Percentiles rank a stretch among this genome's conserved stretches.
These are phyloP conservation scores for Lasiurus borealis DNA, from an alignment of 2,113 vertebrate species.

Conservation along the genomic window DNA sequence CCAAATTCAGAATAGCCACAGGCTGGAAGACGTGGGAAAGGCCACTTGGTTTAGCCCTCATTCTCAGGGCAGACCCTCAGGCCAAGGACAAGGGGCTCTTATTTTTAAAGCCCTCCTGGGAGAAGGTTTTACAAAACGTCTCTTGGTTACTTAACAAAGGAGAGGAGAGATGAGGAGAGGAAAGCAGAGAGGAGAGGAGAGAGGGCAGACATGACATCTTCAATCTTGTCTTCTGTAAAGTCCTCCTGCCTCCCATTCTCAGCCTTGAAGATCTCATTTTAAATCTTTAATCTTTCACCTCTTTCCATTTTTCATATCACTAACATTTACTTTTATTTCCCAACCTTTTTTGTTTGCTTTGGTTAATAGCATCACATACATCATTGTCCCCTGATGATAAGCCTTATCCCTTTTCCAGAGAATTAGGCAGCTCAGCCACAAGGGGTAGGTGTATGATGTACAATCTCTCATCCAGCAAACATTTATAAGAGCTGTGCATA, in stretches of 20 bases:
- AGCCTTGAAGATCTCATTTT: background rate
- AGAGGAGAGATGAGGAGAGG: background rate
- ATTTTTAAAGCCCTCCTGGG: background rate
- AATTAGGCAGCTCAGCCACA: background rate
- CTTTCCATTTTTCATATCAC: conserved; percentile 8
- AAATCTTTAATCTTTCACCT: background rate
- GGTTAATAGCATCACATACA: background rate
- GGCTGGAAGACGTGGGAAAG: background rate
- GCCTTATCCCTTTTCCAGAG: background rate
- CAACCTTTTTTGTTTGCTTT: background rate
- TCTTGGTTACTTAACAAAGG: background rate
- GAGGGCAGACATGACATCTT: background rate
- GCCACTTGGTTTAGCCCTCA: background rate
- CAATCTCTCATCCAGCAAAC: background rate
- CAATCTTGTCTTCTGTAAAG: background rate
- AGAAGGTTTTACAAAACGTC: background rate
- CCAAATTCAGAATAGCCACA: background rate
- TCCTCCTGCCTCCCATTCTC: background rate
- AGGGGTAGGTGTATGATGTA: background rate
- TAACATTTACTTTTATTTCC: conserved; percentile 1
- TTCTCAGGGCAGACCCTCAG: background rate
- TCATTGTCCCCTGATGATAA: background rate
- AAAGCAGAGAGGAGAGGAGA: too few species aligned
- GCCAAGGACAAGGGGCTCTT: background rate
- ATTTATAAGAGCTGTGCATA: background rate